Evolutionary conservation across 2,888 invertebrate genomes (phyloP).

Genomic region (Gari tellinella): DNA sequence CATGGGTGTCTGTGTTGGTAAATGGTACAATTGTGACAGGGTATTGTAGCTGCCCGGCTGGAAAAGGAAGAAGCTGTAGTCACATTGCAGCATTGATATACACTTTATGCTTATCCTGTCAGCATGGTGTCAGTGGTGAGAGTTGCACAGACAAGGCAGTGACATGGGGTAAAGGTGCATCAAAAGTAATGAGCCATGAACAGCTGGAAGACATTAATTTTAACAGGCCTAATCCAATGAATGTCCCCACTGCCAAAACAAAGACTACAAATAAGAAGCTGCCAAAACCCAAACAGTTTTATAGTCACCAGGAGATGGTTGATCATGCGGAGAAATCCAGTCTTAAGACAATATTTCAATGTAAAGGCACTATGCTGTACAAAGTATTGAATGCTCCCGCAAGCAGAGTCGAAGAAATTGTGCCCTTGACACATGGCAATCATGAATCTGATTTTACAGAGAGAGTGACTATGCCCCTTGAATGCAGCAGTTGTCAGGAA

Average conservation of each 20-base stretch:
- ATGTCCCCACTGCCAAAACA: background rate
- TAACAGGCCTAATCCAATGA: constrained; percentile 10
- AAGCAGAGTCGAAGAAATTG: too few species aligned
- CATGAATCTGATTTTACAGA: too few species aligned
- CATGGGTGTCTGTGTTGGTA: constrained; percentile 9
- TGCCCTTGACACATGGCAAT: too few species aligned
- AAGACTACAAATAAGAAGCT: background rate
- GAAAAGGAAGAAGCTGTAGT: constrained; percentile 24
- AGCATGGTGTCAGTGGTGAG: constrained; percentile 30
- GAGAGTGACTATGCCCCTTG: background rate
- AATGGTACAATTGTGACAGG: constrained; percentile 9
- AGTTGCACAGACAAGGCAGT: constrained; percentile 31
- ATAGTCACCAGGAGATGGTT: constrained; percentile 10
- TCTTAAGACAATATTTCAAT: constrained; percentile 11
- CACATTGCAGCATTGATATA: constrained; percentile 34
- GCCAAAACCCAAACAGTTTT: constrained; percentile 20
- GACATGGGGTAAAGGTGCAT: constrained; percentile 25
- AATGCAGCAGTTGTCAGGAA: constrained; percentile 10
- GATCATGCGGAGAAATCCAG: constrained; percentile 1
- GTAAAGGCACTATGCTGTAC: constrained; percentile 25
- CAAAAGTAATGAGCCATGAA: constrained; percentile 15
- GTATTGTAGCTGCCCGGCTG: constrained; percentile 35
- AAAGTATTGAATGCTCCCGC: too few species aligned
- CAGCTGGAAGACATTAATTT: constrained; percentile 6
- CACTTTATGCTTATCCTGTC: constrained; percentile 27